Evolutionary conservation across 1,140 invertebrate species (phyloP).

Genomic region (Geopemphigus sp.): DNA sequence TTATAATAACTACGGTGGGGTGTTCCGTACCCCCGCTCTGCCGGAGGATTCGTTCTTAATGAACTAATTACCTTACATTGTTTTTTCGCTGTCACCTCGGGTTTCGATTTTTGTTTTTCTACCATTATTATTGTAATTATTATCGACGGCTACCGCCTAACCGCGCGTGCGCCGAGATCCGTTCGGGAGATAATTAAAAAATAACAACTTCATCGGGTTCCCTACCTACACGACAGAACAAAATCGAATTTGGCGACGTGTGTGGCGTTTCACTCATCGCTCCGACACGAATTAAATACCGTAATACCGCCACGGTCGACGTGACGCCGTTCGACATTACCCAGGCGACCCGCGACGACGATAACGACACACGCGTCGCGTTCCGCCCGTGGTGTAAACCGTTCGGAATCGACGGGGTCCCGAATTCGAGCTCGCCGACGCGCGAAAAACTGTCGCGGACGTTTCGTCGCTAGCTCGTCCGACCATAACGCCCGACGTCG

Average conservation of each 20-base stretch:
- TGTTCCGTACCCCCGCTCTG: no score
- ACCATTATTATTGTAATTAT: slow-evolving; percentile 6
- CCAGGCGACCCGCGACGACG: neutral
- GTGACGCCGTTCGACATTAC: neutral
- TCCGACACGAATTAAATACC: neutral
- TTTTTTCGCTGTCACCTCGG: neutral
- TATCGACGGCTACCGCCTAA: slow-evolving; percentile 26
- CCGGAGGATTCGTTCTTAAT: neutral
- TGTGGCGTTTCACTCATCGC: neutral
- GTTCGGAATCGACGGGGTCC: no score
- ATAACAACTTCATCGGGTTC: neutral
- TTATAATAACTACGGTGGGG: neutral
- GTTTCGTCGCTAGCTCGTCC: no score
- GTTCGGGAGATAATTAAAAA: slow-evolving; percentile 24
- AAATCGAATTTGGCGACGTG: slow-evolving; percentile 10
- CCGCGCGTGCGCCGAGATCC: neutral
- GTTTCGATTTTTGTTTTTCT: slow-evolving; percentile 1
- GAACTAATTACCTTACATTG: slow-evolving; percentile 35
- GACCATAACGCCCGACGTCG: no score
- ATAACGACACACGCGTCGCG: no score
- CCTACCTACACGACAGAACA: neutral
- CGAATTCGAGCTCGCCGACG: no score
- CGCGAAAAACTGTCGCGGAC: no score
- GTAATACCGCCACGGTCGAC: neutral
- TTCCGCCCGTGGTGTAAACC: no score